Base-by-base conservation (phyloP, 2,797 vertebrate species). In the Brachyrhaphis roseni region DNA sequence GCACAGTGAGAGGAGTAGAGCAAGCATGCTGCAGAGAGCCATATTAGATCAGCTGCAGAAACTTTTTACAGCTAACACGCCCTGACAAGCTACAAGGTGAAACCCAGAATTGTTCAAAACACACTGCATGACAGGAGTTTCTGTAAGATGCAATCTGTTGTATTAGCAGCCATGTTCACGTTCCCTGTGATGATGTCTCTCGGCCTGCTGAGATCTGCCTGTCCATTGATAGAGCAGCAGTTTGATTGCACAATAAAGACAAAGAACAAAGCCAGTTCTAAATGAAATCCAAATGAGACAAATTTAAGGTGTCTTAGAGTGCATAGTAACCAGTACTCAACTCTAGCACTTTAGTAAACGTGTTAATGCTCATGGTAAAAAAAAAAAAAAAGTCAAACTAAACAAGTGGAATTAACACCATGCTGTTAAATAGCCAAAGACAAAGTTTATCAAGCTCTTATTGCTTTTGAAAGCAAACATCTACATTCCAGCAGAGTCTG, bases 401-500 rank as follows among this genome's bases (percentile, higher is more conserved):
- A 82, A 86, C 80, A 66, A 74, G 78, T 2, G 39, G 57, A 89
- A 89, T 94, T 93, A 91, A 86, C 89, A 76, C 75, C 0, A 71
- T 23, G 82, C 79, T 84, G 95, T 88, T 92, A 95, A 96, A 94
- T 90, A 90, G 85, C 86, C 26, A 34, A 85, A 81, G 78, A 91
- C 91, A 91, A 88, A 91, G 91, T 83, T 82, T 91, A 88, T 85
- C 85, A 82, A 88, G 87, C 85, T 90, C 91, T 88, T 72, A 90
- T 84, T 85, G 92, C 86, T 94, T 95, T 92, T 93, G 75, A 78
- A 75, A 90, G 84, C 90, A 95, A 90, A 95, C 86, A 87, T 92
- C 92, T 20, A 96, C 94, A 96, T 96, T 96, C 95, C 94, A 91
- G 47, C 78, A 72, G 77, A 66, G 78, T 62, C 64, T 88, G 88